Evolutionary conservation across 1,140 invertebrate genomes (phyloP).

Genomic region (Nautilus pompilius): DNA sequence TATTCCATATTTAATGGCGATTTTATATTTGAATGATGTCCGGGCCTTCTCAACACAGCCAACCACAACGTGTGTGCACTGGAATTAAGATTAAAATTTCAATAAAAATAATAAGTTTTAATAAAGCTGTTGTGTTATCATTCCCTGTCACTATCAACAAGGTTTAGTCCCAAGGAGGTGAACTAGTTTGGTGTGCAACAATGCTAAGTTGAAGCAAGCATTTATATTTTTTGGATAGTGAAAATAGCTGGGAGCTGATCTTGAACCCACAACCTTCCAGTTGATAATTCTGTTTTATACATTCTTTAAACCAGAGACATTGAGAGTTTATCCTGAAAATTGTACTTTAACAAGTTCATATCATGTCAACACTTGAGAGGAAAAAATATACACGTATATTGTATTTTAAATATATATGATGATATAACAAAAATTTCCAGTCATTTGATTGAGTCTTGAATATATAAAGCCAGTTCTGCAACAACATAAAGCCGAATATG

Average conservation of each 20-base stretch:
- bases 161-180: not conserved
- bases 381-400: too few species aligned
- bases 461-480: too few species aligned
- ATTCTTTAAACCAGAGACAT: too few species aligned
- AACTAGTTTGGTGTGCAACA: not conserved
- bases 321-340: too few species aligned
- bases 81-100: not conserved
- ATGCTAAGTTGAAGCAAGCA: not conserved
- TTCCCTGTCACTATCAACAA: not conserved
- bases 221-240: not conserved
- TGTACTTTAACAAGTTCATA: too few species aligned
- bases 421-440: too few species aligned
- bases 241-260: not conserved
- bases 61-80: constrained; percentile 30
- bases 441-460: too few species aligned
- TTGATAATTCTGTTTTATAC: not conserved
- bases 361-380: too few species aligned
- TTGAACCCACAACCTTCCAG: not conserved
- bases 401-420: too few species aligned
- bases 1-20: constrained; percentile 34
- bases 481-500: too few species aligned
- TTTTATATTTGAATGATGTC: constrained; percentile 37
- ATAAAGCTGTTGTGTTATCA: constrained; percentile 1
- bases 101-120: constrained; percentile 2
- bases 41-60: constrained; percentile 33